A percentile compares a stretch with the other conserved stretches of the same genome.
phyloP scores from a whole-genome alignment of 92 coral and sea anemone species.

The Paramuricea clavata region DNA sequence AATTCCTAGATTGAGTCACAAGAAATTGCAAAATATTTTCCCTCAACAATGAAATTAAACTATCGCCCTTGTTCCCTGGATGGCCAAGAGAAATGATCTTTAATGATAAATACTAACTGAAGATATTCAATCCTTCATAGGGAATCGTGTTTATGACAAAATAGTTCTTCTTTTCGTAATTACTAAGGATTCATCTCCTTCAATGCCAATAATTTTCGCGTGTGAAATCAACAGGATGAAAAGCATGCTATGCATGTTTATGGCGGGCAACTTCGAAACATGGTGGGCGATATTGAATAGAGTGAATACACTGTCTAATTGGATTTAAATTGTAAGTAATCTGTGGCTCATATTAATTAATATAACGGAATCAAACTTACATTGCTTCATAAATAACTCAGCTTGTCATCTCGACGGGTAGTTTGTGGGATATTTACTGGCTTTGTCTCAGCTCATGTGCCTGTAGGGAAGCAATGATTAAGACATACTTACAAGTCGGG shows the following conservation, averaged over 20 bases:
- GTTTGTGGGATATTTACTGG: constrained; percentile 21
- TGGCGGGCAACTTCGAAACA: background rate
- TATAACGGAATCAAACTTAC: constrained; percentile 61
- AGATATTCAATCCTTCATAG: too few species aligned
- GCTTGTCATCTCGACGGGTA: background rate
- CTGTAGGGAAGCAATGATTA: constrained; percentile 36
- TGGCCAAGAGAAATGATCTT: background rate
- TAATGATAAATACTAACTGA: too few species aligned
- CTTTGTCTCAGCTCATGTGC: constrained; percentile 8
- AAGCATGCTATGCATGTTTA: background rate
- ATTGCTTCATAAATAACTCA: constrained; percentile 28
- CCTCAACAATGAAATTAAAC: too few species aligned
- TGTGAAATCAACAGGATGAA: background rate
- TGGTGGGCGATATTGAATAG: constrained; percentile 20
- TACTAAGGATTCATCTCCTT: background rate
- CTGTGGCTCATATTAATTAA: constrained; percentile 91
- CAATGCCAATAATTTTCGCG: background rate
- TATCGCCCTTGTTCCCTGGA: too few species aligned
- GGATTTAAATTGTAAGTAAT: constrained; percentile 97
- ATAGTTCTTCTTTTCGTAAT: background rate
- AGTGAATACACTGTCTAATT: constrained; percentile 67
- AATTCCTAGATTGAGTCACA: too few species aligned
- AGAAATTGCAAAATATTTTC: too few species aligned
- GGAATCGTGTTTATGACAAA: background rate
- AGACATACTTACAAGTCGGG: constrained; percentile 23